A percentile compares a stretch with the other conserved stretches of the same genome.
phyloP scores from a whole-genome alignment of 2,797 vertebrate species.

The Eidolon dupreanum region DNA sequence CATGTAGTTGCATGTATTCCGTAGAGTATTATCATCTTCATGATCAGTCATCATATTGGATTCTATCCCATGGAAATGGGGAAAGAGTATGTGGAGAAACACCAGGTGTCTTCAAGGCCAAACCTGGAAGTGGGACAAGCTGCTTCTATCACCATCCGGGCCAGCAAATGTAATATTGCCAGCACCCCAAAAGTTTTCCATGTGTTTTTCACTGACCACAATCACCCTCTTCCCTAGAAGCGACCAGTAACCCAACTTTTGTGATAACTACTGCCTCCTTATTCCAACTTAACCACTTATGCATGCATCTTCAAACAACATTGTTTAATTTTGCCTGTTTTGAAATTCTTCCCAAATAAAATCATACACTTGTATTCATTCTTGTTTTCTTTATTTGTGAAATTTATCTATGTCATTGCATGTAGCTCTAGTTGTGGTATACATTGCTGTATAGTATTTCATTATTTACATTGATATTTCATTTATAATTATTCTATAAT shows the following conservation, averaged over 20 bases:
- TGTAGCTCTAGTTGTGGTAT: background rate
- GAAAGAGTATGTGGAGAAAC: too few relatives aligned
- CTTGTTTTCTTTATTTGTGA: background rate
- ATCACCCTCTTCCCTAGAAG: background rate
- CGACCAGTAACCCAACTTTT: background rate
- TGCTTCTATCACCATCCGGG: background rate
- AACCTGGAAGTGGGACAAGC: too few relatives aligned
- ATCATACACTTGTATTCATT: background rate
- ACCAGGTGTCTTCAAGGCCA: too few relatives aligned
- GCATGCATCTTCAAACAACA: background rate
- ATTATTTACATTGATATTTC: background rate
- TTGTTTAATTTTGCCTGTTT: background rate
- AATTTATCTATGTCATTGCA: background rate
- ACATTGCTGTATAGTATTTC: background rate
- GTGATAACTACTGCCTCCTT: background rate
- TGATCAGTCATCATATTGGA: too few relatives aligned
- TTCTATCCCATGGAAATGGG: too few relatives aligned
- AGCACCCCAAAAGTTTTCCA: background rate
- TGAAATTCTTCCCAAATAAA: background rate
- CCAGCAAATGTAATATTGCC: background rate
- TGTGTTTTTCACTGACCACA: background rate
- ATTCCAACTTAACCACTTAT: background rate
- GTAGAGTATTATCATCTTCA: too few relatives aligned
- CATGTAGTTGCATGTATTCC: too few relatives aligned
- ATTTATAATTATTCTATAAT: background rate